Percentiles rank a stretch among this genome's conserved stretches.
These are phyloP conservation scores for Crossaster papposus DNA, from an alignment of 53 echinoderm and acorn worm species.

Conservation along the genomic window DNA sequence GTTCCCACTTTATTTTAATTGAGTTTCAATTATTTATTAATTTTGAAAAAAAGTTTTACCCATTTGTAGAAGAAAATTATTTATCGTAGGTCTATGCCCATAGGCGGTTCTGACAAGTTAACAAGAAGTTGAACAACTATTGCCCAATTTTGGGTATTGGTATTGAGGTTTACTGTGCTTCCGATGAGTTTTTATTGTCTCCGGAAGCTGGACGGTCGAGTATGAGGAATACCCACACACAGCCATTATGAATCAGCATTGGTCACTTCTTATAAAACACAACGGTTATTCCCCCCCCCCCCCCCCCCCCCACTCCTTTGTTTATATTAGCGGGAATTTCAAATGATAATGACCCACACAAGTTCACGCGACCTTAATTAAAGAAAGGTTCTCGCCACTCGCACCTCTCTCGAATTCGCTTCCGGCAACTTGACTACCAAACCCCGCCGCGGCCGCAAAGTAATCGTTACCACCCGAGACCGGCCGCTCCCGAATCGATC, in stretches of 20 bases:
- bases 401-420: not conserved
- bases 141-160: not conserved
- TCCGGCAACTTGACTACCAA: too few species aligned
- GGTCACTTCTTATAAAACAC: not conserved
- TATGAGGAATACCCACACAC: not conserved
- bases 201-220: not conserved
- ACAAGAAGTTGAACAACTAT: not conserved
- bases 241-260: not conserved
- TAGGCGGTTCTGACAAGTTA: not conserved
- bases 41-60: too few species aligned
- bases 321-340: not conserved
- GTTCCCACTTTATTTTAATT: too few species aligned
- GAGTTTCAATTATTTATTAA: too few species aligned
- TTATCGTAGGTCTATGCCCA: too few species aligned
- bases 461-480: too few species aligned
- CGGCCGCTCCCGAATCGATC: too few species aligned
- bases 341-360: not conserved
- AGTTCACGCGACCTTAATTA: not conserved
- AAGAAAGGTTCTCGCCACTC: not conserved
- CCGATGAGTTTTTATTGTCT: not conserved
- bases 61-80: too few species aligned
- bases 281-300: not conserved
- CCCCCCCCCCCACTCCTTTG: not conserved
- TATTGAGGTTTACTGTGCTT: not conserved
- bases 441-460: too few species aligned